phyloP scores from a whole-genome alignment of 2,888 invertebrate species.

The Nomada fucata region DNA sequence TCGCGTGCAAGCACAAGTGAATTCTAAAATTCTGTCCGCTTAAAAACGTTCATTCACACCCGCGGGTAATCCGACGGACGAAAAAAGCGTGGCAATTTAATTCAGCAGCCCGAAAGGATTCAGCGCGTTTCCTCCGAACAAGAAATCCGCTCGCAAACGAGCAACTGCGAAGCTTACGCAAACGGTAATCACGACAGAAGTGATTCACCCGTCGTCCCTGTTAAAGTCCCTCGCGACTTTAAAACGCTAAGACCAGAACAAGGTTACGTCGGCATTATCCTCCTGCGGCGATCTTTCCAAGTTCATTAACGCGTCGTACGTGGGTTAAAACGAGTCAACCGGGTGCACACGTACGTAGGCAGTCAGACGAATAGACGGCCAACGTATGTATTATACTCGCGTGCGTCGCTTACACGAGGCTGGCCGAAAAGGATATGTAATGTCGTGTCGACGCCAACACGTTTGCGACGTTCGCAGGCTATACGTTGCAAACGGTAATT shows the following conservation, averaged over 20 bases:
- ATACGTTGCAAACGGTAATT: background rate
- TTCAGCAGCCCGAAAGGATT: conserved; percentile 31
- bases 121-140: conserved; percentile 28
- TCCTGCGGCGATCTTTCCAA: conserved; percentile 59
- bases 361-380: conserved; percentile 50
- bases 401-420: conserved; percentile 11
- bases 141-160: conserved; percentile 33
- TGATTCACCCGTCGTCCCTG: conserved; percentile 40
- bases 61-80: conserved; percentile 5
- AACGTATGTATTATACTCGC: background rate
- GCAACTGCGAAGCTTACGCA: conserved; percentile 29
- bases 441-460: conserved; percentile 1
- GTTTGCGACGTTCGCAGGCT: background rate
- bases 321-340: conserved; percentile 54
- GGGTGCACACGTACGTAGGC: conserved; percentile 46
- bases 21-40: conserved; percentile 9
- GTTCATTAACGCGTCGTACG: conserved; percentile 67
- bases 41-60: conserved; percentile 12
- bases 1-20: background rate
- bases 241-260: conserved; percentile 54
- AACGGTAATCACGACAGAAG: conserved; percentile 46
- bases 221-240: conserved; percentile 31
- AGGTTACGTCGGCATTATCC: conserved; percentile 56
- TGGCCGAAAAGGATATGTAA: conserved; percentile 40
- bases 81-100: conserved; percentile 35